These are phyloP conservation scores for Ageneiosus marmoratus DNA, from an alignment of 2,113 vertebrate species.

Conservation along the genomic window DNA sequence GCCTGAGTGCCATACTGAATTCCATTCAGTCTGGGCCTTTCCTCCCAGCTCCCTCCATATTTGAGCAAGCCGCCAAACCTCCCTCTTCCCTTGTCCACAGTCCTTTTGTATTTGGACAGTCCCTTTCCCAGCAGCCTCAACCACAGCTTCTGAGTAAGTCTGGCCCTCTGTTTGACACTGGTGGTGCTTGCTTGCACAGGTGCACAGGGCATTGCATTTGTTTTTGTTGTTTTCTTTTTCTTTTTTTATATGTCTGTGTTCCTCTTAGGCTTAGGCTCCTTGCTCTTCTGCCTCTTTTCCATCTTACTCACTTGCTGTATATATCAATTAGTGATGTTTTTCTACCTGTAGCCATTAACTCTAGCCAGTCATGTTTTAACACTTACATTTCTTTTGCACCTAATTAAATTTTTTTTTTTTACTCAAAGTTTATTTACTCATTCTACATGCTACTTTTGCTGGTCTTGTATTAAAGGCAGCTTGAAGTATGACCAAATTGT, in stretches of 20 bases:
- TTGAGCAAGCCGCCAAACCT: slow-evolving; percentile 98
- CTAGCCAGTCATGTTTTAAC: neutral
- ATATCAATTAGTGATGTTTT: slow-evolving; percentile 17
- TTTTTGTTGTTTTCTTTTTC: slow-evolving; percentile 22
- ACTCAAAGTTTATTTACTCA: neutral
- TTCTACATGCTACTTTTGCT: neutral
- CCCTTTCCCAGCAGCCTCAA: slow-evolving; percentile 98
- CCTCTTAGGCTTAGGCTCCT: slow-evolving; percentile 16
- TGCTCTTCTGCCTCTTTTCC: slow-evolving; percentile 40
- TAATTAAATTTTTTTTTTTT: slow-evolving; percentile 3
- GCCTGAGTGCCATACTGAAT: slow-evolving; percentile 99
- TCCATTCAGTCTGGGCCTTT: slow-evolving; percentile 99
- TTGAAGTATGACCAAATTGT: slow-evolving; percentile 7
- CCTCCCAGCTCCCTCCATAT: slow-evolving; percentile 97
- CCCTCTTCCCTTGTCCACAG: slow-evolving; percentile 98
- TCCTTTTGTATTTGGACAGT: slow-evolving; percentile 99
- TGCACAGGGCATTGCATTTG: slow-evolving; percentile 51
- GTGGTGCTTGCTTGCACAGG: slow-evolving; percentile 67
- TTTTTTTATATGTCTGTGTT: slow-evolving; percentile 20
- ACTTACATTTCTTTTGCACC: slow-evolving; percentile 3
- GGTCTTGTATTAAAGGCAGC: neutral
- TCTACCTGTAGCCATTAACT: slow-evolving; percentile 12
- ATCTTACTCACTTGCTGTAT: slow-evolving; percentile 34
- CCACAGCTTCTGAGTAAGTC: slow-evolving; percentile 99
- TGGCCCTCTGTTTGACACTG: slow-evolving; percentile 85